These are phyloP conservation scores for Crocodylus rhombifer DNA, from an alignment of 2,797 vertebrate genomes.

Conservation along the genomic window DNA sequence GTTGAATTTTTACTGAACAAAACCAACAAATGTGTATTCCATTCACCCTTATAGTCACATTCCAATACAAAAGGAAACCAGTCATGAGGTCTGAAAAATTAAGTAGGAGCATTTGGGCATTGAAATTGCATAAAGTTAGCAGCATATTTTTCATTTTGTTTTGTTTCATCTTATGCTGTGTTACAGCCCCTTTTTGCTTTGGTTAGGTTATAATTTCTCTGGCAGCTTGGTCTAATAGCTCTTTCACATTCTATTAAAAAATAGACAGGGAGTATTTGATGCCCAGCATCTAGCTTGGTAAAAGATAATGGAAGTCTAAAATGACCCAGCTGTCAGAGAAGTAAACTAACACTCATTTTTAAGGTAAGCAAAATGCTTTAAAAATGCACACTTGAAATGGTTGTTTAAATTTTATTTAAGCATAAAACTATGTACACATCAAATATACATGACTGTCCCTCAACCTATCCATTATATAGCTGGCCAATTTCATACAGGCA, in stretches of 20 bases:
- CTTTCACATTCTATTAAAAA: constrained; percentile 30
- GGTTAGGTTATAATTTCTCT: background rate
- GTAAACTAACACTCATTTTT: background rate
- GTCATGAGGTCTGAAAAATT: background rate
- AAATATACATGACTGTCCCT: background rate
- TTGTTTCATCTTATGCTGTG: background rate
- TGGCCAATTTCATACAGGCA: background rate
- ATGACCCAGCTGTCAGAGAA: background rate
- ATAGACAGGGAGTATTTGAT: background rate
- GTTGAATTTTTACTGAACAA: background rate
- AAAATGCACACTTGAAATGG: background rate
- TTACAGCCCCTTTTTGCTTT: background rate
- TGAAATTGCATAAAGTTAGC: background rate
- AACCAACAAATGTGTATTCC: background rate
- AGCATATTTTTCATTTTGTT: background rate
- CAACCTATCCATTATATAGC: background rate
- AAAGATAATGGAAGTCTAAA: background rate
- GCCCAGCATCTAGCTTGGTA: background rate
- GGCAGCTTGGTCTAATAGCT: background rate
- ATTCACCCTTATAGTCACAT: background rate
- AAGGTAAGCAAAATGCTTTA: background rate
- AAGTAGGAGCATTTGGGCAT: background rate
- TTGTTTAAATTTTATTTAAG: constrained; percentile 1
- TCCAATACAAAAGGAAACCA: background rate
- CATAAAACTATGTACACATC: background rate